These are phyloP conservation scores for Standfussiana lucernea DNA, from an alignment of 2,888 invertebrate species.

Conservation along the genomic window DNA sequence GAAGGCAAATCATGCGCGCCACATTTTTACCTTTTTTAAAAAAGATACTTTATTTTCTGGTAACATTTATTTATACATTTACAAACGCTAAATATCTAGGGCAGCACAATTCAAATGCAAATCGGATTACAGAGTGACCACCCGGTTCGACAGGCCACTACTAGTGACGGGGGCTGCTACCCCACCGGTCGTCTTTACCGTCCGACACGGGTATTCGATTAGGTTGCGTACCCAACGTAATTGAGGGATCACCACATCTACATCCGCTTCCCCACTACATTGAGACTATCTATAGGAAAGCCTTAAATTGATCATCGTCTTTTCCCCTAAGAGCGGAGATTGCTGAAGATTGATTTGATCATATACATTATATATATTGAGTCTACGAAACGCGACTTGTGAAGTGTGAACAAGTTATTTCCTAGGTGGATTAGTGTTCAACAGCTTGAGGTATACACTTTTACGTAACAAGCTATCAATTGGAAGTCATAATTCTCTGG, in stretches of 20 bases:
- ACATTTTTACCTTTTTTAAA: too few relatives aligned
- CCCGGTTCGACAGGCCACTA: slow-evolving; percentile 43
- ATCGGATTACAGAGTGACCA: slow-evolving; percentile 40
- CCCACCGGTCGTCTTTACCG: slow-evolving; percentile 62
- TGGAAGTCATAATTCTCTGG: background rate
- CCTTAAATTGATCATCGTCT: slow-evolving; percentile 47
- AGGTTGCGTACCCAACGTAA: slow-evolving; percentile 71
- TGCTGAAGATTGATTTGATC: slow-evolving; percentile 31
- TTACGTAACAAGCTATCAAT: background rate
- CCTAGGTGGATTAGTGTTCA: background rate
- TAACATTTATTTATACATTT: too few relatives aligned
- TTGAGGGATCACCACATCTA: slow-evolving; percentile 63
- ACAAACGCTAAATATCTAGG: too few relatives aligned
- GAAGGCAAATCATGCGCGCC: too few relatives aligned
- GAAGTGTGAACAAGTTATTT: background rate
- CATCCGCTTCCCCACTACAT: slow-evolving; percentile 42
- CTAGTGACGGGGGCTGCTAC: slow-evolving; percentile 41
- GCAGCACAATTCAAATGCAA: slow-evolving; percentile 29
- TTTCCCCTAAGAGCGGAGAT: slow-evolving; percentile 37
- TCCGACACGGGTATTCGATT: slow-evolving; percentile 80
- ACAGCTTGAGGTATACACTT: background rate
- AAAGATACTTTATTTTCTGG: too few relatives aligned
- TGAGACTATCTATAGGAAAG: slow-evolving; percentile 29
- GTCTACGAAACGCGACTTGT: background rate
- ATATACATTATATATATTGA: too few relatives aligned